Evolutionary conservation across 2,888 invertebrate genomes (phyloP).

Genomic region (Keiferia lycopersicella): DNA sequence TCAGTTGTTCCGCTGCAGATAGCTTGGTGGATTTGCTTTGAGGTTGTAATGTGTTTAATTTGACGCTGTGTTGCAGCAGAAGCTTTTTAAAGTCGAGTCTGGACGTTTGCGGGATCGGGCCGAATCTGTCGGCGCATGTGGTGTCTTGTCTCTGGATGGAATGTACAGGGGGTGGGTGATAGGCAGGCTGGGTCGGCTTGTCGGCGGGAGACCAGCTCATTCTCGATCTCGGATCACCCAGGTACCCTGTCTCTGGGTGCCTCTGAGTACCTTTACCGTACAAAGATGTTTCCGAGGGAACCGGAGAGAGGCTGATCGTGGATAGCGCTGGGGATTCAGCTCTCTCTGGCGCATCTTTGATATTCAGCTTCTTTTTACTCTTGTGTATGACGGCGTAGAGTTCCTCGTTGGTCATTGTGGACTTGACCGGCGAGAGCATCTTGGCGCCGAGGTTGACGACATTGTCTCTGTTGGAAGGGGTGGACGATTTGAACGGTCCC

Average conservation of each 20-base stretch:
- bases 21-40: conserved; percentile 82
- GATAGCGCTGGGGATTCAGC: conserved; percentile 73
- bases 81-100: conserved; percentile 92
- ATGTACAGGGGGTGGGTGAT: not conserved
- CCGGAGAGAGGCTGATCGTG: conserved; percentile 74
- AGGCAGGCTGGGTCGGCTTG: conserved; percentile 53
- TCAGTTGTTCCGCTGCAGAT: conserved; percentile 90
- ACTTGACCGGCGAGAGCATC: conserved; percentile 84
- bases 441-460: conserved; percentile 74
- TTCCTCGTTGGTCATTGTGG: conserved; percentile 90
- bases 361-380: conserved; percentile 87
- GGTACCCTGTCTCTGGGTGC: conserved; percentile 83
- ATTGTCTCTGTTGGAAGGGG: conserved; percentile 81
- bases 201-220: conserved; percentile 85
- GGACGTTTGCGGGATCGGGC: conserved; percentile 86
- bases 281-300: conserved; percentile 72
- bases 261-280: conserved; percentile 69
- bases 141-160: conserved; percentile 46
- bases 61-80: conserved; percentile 88
- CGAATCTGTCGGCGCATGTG: conserved; percentile 84
- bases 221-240: conserved; percentile 79
- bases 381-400: conserved; percentile 89
- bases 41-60: conserved; percentile 77
- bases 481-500: conserved; percentile 84
- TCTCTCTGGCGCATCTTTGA: conserved; percentile 79